Evolutionary conservation across 2,113 vertebrate genomes (phyloP), one percentile per base, ranked within the genome.

Genomic region (Fulmarus glacialis): DNA sequence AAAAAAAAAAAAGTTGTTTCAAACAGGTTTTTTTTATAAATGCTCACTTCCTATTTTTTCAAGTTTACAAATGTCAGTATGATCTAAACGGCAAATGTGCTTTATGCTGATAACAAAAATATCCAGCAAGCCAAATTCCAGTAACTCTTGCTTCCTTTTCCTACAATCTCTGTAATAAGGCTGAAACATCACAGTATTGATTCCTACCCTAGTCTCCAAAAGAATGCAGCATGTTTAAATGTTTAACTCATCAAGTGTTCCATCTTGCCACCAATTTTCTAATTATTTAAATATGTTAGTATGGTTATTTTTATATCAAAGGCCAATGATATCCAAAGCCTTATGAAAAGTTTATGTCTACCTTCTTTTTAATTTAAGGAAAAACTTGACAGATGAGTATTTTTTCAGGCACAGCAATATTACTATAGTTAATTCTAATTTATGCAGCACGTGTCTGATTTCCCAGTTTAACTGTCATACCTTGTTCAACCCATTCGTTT

Each of bases 381-480:
- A 87, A 91, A 94, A 52, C 15, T 32, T 85, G 48, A 64, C 43
- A 87, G 78, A 70, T 27, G 1, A 73, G 9, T 62, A 92, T 26
- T 82, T 89, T 92, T 91, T 71, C 68, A 80, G 58, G 24, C 18
- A 74, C 18, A 90, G 34, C 36, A 78, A 34, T 87, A 74, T 63
- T 87, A 81, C 47, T 80, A 26, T 16, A 89, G 86, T 67, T 91
- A 68, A 92, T 92, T 92, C 64, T 92, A 82, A 96, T 89, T 80
- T 87, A 85, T 94, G 66, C 73, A 82, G 56, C 42, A 73, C 6
- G 15, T 89, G 89, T 80, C 34, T 62, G 29, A 91, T 82, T 96
- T 87, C 47, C 42, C 43, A 82, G 78, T 82, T 96, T 97, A 89
- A 95, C 75, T 92, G 24, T 73, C 75, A 73, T 45, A 86, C 26